Evolutionary conservation across 2,113 vertebrate genomes (phyloP).

Genomic region (Tinamus guttatus): DNA sequence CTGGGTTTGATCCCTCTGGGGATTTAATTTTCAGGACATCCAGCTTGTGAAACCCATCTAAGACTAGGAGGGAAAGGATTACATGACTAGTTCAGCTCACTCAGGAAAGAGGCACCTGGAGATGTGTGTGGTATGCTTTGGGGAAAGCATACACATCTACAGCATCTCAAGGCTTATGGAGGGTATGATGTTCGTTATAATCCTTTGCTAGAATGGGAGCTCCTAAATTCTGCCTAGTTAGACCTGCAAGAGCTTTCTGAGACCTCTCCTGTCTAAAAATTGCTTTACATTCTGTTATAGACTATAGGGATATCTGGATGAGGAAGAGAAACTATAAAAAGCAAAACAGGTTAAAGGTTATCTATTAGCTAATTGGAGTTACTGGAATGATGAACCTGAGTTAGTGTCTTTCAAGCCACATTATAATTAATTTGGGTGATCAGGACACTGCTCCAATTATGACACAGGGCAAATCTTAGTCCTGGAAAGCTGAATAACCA

Average conservation of each 20-base stretch:
- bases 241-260: background rate
- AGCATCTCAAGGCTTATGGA: background rate
- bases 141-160: accelerated
- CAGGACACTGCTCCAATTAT: background rate
- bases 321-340: background rate
- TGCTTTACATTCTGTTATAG: background rate
- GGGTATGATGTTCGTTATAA: background rate
- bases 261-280: background rate
- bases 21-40: background rate
- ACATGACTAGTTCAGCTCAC: background rate
- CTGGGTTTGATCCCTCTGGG: background rate
- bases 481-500: background rate
- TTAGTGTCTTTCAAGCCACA: background rate
- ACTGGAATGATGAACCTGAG: background rate
- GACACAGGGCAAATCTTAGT: background rate
- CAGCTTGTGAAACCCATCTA: background rate
- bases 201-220: background rate
- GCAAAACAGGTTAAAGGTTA: background rate
- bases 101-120: background rate
- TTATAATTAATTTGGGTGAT: background rate
- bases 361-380: background rate
- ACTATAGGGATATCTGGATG: background rate
- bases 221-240: background rate
- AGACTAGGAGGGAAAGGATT: background rate
- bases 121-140: accelerated